Evolutionary conservation across 2,888 invertebrate genomes (phyloP).

Genomic region (Aleiodes leptofemur): DNA sequence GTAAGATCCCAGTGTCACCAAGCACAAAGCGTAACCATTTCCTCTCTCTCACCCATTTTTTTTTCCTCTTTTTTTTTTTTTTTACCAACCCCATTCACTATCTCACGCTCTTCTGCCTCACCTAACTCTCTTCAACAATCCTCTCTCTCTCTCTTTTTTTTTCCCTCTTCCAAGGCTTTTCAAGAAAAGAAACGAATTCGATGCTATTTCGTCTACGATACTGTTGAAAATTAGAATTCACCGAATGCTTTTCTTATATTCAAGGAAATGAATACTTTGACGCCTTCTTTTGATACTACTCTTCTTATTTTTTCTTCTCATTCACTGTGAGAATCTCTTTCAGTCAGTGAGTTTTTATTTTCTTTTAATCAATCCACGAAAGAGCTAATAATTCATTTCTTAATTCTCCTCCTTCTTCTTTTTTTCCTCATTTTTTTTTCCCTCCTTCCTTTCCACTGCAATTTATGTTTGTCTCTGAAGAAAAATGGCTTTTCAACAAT

Average conservation of each 20-base stretch:
- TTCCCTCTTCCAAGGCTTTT: no score
- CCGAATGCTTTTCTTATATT: conserved; percentile 27
- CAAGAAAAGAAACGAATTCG: conserved; percentile 32
- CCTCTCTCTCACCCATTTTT: conserved; percentile 12
- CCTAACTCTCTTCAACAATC: conserved; percentile 35
- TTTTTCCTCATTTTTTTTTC: no score
- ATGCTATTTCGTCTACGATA: conserved; percentile 36
- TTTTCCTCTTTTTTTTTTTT: background rate
- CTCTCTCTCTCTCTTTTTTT: background rate
- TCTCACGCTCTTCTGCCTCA: conserved; percentile 23
- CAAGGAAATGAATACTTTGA: conserved; percentile 39
- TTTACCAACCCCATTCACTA: conserved; percentile 27
- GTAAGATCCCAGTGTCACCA: conserved; percentile 40
- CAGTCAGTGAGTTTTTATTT: conserved; percentile 20
- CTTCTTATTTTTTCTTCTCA: background rate
- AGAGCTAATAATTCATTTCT: conserved; percentile 32
- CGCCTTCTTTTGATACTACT: conserved; percentile 7
- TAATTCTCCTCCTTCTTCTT: background rate
- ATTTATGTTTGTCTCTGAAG: background rate
- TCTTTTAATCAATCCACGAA: conserved; percentile 28
- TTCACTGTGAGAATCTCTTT: conserved; percentile 11
- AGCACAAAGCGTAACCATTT: conserved; percentile 30
- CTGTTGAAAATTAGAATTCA: conserved; percentile 42
- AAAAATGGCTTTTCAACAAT: conserved; percentile 11
- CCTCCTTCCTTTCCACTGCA: conserved; percentile 3